Evolutionary conservation across 1,140 invertebrate species (phyloP).

Genomic region (Pantala flavescens): DNA sequence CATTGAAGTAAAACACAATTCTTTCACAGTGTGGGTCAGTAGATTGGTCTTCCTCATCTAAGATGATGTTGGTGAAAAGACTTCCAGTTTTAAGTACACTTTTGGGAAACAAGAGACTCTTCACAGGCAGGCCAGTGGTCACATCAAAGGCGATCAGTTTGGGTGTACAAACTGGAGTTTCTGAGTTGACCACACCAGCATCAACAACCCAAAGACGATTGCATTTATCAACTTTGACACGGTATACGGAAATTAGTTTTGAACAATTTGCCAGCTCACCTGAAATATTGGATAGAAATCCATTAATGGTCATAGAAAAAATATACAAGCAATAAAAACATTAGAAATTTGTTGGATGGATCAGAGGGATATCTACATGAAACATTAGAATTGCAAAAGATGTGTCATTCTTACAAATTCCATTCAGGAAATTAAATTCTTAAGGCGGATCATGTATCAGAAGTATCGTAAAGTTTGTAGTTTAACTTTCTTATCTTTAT

Average conservation of each 20-base stretch:
- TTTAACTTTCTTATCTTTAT: neutral
- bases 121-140: conserved; percentile 54
- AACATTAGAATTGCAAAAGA: too few relatives aligned
- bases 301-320: too few relatives aligned
- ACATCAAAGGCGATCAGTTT: conserved; percentile 62
- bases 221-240: conserved; percentile 54
- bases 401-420: too few relatives aligned
- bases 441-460: neutral
- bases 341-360: conserved; percentile 36
- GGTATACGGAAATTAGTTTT: conserved; percentile 54
- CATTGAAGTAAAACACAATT: conserved; percentile 50
- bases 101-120: conserved; percentile 39
- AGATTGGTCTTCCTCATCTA: conserved; percentile 47
- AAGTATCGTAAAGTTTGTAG: neutral
- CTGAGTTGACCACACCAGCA: conserved; percentile 52
- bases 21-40: conserved; percentile 50
- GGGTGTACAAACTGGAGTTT: conserved; percentile 41
- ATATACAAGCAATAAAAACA: conserved; percentile 11
- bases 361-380: conserved; percentile 49
- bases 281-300: conserved; percentile 18
- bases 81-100: conserved; percentile 49
- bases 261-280: conserved; percentile 39
- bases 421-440: conserved; percentile 37
- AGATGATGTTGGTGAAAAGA: conserved; percentile 61
- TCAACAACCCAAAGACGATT: conserved; percentile 66